These are phyloP conservation scores for Petrolisthes manimaculis DNA, from an alignment of 2,888 invertebrate genomes.

Conservation along the genomic window DNA sequence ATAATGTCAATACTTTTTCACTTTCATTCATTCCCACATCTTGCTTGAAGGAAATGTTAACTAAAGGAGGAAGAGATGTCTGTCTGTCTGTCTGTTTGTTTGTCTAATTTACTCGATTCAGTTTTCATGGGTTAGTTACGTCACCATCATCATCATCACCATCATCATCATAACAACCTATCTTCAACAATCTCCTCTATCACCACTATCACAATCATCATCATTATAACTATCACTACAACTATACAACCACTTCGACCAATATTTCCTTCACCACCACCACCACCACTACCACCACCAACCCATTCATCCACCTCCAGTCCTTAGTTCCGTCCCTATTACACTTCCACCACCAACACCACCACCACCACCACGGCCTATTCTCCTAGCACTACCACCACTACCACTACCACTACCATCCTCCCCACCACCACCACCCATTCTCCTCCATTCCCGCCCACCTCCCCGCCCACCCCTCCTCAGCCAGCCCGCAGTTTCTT, in stretches of 20 bases:
- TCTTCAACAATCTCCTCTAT: neutral
- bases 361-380: no score
- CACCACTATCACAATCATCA: neutral
- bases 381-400: neutral
- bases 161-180: neutral
- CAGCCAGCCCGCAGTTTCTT: constrained; percentile 13
- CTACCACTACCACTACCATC: neutral
- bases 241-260: neutral
- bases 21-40: no score
- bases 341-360: neutral
- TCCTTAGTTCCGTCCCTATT: neutral
- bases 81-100: no score
- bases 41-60: no score
- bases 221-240: neutral
- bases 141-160: neutral
- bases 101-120: no score
- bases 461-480: constrained; percentile 19
- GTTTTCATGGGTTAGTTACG: neutral
- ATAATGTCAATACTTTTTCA: no score
- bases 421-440: neutral
- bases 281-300: neutral
- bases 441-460: neutral
- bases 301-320: neutral
- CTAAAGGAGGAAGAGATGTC: no score
- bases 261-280: neutral